A percentile compares a stretch with the other conserved stretches of the same genome.
Evolutionary conservation across 1,140 invertebrate genomes (phyloP).

Genomic region (Drosophila sp.): DNA sequence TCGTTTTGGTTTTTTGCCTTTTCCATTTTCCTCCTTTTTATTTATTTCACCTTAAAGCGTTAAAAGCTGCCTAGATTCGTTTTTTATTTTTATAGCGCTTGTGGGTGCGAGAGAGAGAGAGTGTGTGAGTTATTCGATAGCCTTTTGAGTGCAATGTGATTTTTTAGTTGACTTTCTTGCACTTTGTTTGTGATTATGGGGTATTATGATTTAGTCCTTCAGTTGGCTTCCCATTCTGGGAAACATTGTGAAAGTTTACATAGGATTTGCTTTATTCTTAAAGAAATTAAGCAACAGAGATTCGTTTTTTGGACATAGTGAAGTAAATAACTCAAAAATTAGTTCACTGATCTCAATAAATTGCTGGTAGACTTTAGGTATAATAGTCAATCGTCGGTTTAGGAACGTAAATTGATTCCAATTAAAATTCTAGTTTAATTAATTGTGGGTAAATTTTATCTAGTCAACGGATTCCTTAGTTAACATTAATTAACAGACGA

Average conservation of each 20-base stretch:
- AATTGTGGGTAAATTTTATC: no score
- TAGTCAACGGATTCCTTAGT: no score
- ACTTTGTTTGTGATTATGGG: conserved; percentile 43
- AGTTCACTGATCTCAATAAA: no score
- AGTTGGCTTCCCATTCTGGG: conserved; percentile 29
- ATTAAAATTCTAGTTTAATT: no score
- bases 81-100: neutral
- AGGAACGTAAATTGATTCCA: no score
- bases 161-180: conserved; percentile 59
- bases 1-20: conserved; percentile 24
- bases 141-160: conserved; percentile 73
- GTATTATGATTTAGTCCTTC: conserved; percentile 32
- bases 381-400: no score
- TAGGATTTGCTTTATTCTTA: no score
- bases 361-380: no score
- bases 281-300: no score
- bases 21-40: neutral
- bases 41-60: neutral
- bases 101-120: conserved; percentile 19
- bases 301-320: no score
- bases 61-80: neutral
- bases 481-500: no score
- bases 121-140: conserved; percentile 60
- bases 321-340: no score
- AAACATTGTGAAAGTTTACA: neutral